Base-by-base conservation (phyloP, 2,113 vertebrate genomes). In the Crotalus horridus region DNA sequence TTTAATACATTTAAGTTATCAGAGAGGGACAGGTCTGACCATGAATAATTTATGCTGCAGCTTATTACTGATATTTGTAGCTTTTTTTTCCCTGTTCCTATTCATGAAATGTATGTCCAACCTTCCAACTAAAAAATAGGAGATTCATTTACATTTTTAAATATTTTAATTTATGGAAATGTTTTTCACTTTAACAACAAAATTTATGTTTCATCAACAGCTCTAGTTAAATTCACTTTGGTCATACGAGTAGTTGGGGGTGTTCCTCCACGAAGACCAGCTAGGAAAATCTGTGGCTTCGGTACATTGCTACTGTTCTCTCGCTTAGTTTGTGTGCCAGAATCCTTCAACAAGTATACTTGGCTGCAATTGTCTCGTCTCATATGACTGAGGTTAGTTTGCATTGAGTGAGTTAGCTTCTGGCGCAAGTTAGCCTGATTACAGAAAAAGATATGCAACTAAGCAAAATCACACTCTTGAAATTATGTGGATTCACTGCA, bases 361-460 rank as follows among this genome's bases (percentile, higher is more conserved):
- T 99, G 99, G 43, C 97, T 97, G 93, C 0, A 90, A 74, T 98
- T 99, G 3, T 99, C 98, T 95, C 98, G 97, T 95, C 98, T 98
- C 98, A 98, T 97, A 90, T 99, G 98, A 96, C 99, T 99, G 94
- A 98, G 95, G 46, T 98, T 94, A 3, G 99, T 99, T 96, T 99
- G 99, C 69, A 97, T 89, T 0, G 98, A 98, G 5, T 95, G 98
- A 1, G 99, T 99, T 53, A 97, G 95, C 96, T 97, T 99, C 92
- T 95, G 96, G 11, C 96, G 98, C 91, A 99, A 95, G 95, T 99
- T 98, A 54, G 98, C 98, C 99, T 99, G 61, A 81, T 90, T 29
- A 95, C 56, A 93, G 92, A 94, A 59, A 1, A 96, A 11, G 93
- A 95, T 24, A 94, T 23, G 74, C 10, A 46, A 91, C 90, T 48